phyloP scores from a whole-genome alignment of 2,888 invertebrate genomes.

The Mythimna albipuncta region DNA sequence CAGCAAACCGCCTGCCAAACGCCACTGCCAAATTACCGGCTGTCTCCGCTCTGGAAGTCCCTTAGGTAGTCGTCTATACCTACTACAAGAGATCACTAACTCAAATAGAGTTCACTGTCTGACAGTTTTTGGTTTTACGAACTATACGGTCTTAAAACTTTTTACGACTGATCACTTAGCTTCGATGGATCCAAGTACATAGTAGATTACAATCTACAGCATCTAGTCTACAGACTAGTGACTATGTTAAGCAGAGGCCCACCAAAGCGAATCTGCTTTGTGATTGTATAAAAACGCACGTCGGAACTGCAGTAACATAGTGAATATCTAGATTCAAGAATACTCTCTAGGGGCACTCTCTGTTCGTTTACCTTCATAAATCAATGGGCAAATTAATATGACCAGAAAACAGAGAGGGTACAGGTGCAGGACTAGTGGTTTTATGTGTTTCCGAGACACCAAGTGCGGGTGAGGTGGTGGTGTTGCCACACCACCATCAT shows the following conservation, averaged over 20 bases:
- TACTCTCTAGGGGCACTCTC: background rate
- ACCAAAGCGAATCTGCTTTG: background rate
- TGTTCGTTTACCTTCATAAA: background rate
- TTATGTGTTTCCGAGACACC: too few relatives aligned
- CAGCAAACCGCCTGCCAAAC: constrained; percentile 33
- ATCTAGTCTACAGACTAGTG: background rate
- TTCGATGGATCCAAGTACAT: constrained; percentile 16
- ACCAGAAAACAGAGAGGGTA: background rate
- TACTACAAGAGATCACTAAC: constrained; percentile 1
- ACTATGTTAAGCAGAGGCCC: background rate
- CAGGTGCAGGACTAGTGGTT: background rate
- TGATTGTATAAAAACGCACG: background rate
- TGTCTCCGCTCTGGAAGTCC: constrained; percentile 19
- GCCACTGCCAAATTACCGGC: constrained; percentile 42
- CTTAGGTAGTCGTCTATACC: background rate
- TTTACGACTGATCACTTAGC: constrained; percentile 27
- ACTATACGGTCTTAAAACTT: constrained; percentile 29
- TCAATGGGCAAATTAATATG: background rate
- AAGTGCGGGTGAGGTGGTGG: too few relatives aligned
- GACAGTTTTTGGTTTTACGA: constrained; percentile 16
- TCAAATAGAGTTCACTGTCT: constrained; percentile 14
- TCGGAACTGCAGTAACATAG: background rate
- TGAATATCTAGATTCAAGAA: background rate
- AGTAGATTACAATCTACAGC: background rate
- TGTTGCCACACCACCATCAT: too few relatives aligned